These are phyloP conservation scores for Plectrocnemia conspersa DNA, from an alignment of 1,140 invertebrate species.

Conservation along the genomic window DNA sequence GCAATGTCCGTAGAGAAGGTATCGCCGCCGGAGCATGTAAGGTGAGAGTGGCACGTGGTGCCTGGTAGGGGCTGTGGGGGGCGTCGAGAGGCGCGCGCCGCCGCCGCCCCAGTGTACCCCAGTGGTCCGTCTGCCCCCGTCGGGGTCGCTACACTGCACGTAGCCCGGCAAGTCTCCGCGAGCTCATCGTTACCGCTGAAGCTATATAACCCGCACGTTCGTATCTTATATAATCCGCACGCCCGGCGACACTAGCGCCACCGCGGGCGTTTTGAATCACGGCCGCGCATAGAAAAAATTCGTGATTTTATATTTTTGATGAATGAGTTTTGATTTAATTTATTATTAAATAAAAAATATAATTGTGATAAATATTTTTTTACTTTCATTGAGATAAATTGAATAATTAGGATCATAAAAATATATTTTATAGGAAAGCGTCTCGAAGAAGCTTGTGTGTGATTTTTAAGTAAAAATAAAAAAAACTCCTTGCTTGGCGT, in stretches of 20 bases:
- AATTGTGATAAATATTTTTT: no score
- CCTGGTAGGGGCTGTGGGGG: conserved; percentile 3
- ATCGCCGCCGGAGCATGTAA: not conserved
- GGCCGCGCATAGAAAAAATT: no score
- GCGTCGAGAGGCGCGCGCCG: conserved; percentile 2
- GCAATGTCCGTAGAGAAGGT: not conserved
- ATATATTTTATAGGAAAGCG: no score
- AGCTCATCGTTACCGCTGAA: not conserved
- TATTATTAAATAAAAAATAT: no score
- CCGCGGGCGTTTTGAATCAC: no score
- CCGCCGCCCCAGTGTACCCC: conserved; percentile 12
- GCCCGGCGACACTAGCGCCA: not conserved
- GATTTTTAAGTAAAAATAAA: no score
- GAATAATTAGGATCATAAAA: no score
- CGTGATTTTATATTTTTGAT: no score
- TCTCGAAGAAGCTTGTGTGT: no score
- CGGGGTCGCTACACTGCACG: conserved; percentile 11
- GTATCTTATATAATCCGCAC: not conserved
- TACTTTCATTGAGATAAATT: no score
- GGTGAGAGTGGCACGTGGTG: not conserved
- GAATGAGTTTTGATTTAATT: no score
- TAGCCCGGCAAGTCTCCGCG: not conserved
- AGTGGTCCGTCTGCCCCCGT: conserved; percentile 19
- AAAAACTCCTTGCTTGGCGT: no score
- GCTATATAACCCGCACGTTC: not conserved